Evolutionary conservation across 2,888 invertebrate genomes (phyloP), one percentile per base, ranked within the genome.

Genomic region (Pandemis cinnamomeana): DNA sequence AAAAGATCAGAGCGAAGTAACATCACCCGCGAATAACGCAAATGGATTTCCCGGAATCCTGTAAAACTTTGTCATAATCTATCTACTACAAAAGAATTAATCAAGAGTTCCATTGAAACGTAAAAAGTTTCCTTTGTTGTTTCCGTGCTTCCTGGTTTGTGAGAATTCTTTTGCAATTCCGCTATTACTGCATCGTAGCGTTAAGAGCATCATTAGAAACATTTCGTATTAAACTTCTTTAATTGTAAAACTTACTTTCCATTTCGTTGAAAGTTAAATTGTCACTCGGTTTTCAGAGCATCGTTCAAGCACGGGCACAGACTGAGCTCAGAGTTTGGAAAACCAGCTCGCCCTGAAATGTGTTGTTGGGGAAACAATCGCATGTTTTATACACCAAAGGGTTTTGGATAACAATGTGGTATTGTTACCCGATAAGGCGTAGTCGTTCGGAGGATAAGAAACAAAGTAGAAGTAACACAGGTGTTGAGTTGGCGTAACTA

Each of bases 381-480:
- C 81, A 84, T 91, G 91, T 92, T 90, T 86, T 91, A 91, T 91
- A 91, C 88, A 91, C 89, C 87, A 61, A 75, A 71, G 67, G 71
- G 79, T 81, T 80, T 83, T 74, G 70, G 76, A 78, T 85, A 88
- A 92, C 92, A 92, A 92, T 91, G 78, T 85, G n/a, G 86, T 75
- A 91, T 92, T 92, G 92, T 92, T 88, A 77, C 68, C 11, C 73
- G 91, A 90, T 90, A 90, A 90, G 84, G 80, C 63, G 44, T 73
- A 73, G 79, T 82, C 51, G 63, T 48, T 63, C 27, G n/a, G 20
- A 7, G 53, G 44, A 51, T 7, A 20, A 70, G 60, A 63, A 55
- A 36, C 51, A 51, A 55, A 55, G 55, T 55, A 15, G 7, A 20
- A 41, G 10, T 41, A n/a, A 7, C 41, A 67, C 73, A 73, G 73